phyloP scores from a whole-genome alignment of 2,797 vertebrate species.

The Hydrocynus forskahlii region DNA sequence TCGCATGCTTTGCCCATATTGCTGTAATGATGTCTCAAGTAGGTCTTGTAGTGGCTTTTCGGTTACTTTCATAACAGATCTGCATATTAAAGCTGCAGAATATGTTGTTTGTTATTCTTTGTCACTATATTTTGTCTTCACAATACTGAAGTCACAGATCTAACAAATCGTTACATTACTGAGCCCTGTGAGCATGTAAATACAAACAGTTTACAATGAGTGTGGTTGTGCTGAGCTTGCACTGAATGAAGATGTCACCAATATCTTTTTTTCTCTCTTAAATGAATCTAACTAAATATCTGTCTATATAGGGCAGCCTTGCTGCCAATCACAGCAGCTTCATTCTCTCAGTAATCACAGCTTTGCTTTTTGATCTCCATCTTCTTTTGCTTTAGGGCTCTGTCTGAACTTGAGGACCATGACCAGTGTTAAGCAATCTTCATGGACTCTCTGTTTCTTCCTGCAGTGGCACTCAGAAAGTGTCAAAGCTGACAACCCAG shows the following conservation, averaged over 20 bases:
- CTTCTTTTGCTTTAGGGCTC: constrained; percentile 1
- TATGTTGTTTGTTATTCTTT: not conserved
- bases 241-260: not conserved
- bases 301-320: not conserved
- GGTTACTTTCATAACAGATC: not conserved
- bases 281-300: too few species aligned
- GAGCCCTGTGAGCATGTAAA: not conserved
- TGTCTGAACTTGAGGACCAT: constrained; percentile 1
- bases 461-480: not conserved
- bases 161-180: not conserved
- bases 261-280: not conserved
- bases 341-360: constrained; percentile 5
- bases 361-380: not conserved
- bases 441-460: not conserved
- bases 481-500: not conserved
- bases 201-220: not conserved
- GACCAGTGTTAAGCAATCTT: constrained; percentile 1
- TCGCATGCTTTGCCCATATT: not conserved
- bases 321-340: not conserved
- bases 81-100: not conserved
- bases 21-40: too few species aligned
- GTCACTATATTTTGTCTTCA: not conserved
- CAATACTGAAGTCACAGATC: not conserved
- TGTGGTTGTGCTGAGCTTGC: not conserved
- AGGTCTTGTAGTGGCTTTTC: not conserved